Conservation (phyloP, 1,140 invertebrate genomes). For the Zaprionus ornatus region DNA sequence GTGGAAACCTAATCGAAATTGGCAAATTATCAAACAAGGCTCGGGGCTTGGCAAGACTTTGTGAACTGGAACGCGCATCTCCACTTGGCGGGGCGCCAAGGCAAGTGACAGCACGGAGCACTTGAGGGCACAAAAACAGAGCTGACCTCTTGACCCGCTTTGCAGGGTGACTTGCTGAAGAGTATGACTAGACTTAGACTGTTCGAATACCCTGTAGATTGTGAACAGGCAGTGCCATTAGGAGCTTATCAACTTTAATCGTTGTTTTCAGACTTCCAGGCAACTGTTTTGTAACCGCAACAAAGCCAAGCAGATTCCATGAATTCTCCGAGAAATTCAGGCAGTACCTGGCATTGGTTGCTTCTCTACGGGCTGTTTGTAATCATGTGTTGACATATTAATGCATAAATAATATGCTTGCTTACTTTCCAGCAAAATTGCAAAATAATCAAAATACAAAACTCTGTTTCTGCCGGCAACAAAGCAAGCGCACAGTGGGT, state of each 20-base stretch:
- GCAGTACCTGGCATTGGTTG: conserved; percentile 1
- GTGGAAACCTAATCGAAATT: conserved; percentile 7
- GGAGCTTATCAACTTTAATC: neutral
- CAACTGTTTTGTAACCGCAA: conserved; percentile 9
- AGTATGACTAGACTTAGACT: neutral
- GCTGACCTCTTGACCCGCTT: conserved; percentile 36
- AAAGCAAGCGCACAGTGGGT: conserved; percentile 7
- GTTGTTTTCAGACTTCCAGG: conserved; percentile 15
- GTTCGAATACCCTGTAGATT: neutral
- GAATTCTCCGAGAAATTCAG: neutral
- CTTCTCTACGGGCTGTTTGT: neutral
- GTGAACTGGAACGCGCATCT: conserved; percentile 19
- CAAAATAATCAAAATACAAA: conserved; percentile 31
- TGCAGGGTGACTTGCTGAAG: neutral
- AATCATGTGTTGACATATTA: neutral
- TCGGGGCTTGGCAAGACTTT: conserved; percentile 3
- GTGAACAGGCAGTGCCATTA: no score
- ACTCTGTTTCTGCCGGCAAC: conserved; percentile 3
- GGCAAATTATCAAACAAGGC: conserved; percentile 8
- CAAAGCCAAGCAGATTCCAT: conserved; percentile 4
- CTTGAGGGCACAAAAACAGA: conserved; percentile 25
- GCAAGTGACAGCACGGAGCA: conserved; percentile 11
- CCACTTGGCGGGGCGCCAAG: conserved; percentile 15
- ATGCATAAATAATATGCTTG: conserved; percentile 17
- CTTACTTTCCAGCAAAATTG: conserved; percentile 7